Evolutionary conservation across 2,113 vertebrate genomes (phyloP), one percentile per base, ranked within the genome.

Genomic region (Plectropomus leopardus): DNA sequence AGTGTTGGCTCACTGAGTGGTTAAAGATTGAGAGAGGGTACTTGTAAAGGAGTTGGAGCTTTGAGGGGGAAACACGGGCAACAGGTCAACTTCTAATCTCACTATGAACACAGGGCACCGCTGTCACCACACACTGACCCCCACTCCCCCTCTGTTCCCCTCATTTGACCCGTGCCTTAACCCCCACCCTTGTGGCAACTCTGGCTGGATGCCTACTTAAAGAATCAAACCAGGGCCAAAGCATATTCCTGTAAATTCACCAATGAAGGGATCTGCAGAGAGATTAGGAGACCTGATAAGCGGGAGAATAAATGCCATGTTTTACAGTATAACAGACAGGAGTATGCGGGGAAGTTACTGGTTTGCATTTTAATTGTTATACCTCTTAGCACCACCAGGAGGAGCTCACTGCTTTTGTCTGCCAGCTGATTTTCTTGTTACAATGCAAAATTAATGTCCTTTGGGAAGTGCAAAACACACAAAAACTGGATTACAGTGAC

Each of bases 11-110:
- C 21, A 30, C 42, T 58, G 50, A 65, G 36, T 8, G 66, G 58
- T 15, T 59, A 19, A 55, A 73, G 45, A 66, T 61, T 23, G 9
- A 26, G 19, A 54, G 32, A 60, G 54, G 54, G 36, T 45, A 63
- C n/a, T 63, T 36, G 34, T 50, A 50, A 36, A 40, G 45, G 54
- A 16, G n/a, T 71, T 7, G 1, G 44, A 65, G 53, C n/a, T 47
- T 57, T 28, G 40, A 65, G 21, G 34, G 50, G 42, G 34, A 34
- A 28, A 42, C 28, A 34, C 42, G 44, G 70, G 21, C 28, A 47
- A 32, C 28, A 73, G 76, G 79, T 83, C 85, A 83, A 40, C 19
- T 23, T 55, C 73, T 85, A 85, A 85, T 85, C 85, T 75, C 32
- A 67, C 30, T 42, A 48, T 60, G 69, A 75, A 83, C 63, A 77